These are phyloP conservation scores for Druceiella hillmani DNA, from an alignment of 2,888 invertebrate species.

Conservation along the genomic window DNA sequence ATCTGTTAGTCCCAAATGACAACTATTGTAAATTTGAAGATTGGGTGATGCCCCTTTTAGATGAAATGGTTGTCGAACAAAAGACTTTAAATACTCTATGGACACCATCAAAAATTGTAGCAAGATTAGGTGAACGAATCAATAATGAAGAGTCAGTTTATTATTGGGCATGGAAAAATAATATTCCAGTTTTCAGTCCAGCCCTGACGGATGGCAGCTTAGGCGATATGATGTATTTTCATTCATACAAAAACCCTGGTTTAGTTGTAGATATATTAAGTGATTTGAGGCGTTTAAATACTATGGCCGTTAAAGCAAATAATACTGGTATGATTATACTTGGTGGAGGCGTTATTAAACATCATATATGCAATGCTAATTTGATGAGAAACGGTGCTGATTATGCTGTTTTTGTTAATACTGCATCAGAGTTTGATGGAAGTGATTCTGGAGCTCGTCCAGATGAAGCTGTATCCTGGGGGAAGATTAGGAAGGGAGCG, in stretches of 20 bases:
- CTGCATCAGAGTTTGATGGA: constrained; percentile 89
- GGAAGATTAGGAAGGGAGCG: constrained; percentile 87
- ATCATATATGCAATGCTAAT: constrained; percentile 99
- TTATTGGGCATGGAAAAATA: constrained; percentile 95
- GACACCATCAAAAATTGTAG: constrained; percentile 67
- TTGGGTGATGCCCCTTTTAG: constrained; percentile 92
- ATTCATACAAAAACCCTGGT: constrained; percentile 90
- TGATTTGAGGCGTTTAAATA: constrained; percentile 85
- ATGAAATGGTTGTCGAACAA: constrained; percentile 88
- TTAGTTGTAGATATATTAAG: constrained; percentile 89
- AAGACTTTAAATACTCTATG: constrained; percentile 66
- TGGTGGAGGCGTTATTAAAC: constrained; percentile 96
- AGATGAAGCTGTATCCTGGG: constrained; percentile 99
- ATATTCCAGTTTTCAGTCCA: constrained; percentile 96
- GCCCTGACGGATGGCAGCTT: constrained; percentile 96
- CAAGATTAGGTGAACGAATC: constrained; percentile 84
- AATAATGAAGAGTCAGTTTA: constrained; percentile 88
- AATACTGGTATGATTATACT: constrained; percentile 96
- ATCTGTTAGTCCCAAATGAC: constrained; percentile 94
- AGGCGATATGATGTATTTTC: constrained; percentile 99
- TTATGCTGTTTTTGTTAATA: constrained; percentile 92
- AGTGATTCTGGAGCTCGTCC: constrained; percentile 97
- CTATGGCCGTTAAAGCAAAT: constrained; percentile 87
- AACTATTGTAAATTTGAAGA: constrained; percentile 98
- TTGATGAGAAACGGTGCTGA: constrained; percentile 99